A percentile compares a stretch with the other conserved stretches of the same genome.
These are phyloP conservation scores for Pheosia gnoma DNA, from an alignment of 2,888 invertebrate genomes.

Conservation along the genomic window DNA sequence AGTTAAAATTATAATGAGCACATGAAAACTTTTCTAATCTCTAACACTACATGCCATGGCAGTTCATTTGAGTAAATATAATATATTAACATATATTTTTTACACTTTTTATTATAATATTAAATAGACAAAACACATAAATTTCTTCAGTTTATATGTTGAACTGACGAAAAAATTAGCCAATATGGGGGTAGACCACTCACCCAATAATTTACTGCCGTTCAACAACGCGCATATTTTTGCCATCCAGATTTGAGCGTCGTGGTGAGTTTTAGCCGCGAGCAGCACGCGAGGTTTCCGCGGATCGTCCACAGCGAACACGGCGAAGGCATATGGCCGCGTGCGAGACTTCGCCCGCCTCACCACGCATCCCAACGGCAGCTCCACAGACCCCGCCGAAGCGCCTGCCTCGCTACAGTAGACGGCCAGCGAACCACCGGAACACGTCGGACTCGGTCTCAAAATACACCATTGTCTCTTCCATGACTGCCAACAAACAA, in stretches of 20 bases:
- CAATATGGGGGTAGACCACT: conserved; percentile 51
- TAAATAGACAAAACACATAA: no score
- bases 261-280: conserved; percentile 85
- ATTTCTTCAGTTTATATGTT: conserved; percentile 22
- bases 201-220: conserved; percentile 67
- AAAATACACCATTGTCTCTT: conserved; percentile 87
- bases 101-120: no score
- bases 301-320: conserved; percentile 83
- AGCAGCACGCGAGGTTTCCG: conserved; percentile 86
- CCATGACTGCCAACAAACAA: conserved; percentile 82
- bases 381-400: conserved; percentile 75
- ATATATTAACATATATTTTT: no score
- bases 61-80: no score
- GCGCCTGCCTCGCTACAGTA: conserved; percentile 81
- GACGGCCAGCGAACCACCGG: conserved; percentile 82
- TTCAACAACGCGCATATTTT: conserved; percentile 82
- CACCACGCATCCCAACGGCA: conserved; percentile 85
- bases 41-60: no score
- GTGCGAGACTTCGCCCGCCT: conserved; percentile 87
- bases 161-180: conserved; percentile 13
- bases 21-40: no score
- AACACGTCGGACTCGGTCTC: conserved; percentile 80
- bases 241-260: conserved; percentile 88
- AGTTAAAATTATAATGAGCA: no score
- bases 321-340: conserved; percentile 87